Base-by-base conservation (phyloP, 1,140 invertebrate genomes). In the Portunus trituberculatus region DNA sequence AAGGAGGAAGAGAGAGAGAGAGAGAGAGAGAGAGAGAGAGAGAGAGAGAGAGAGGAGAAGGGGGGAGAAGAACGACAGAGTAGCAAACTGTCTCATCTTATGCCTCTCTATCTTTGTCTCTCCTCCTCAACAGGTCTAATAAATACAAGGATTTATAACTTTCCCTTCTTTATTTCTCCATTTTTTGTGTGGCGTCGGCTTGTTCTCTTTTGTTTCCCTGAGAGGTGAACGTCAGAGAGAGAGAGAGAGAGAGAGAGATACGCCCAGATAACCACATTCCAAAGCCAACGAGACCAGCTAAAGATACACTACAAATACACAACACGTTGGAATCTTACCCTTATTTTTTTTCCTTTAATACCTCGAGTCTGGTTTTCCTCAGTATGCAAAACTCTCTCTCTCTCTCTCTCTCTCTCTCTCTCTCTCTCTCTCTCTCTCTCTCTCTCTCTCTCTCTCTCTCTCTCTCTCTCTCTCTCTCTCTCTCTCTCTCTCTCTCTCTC, bases 381-480 rank as follows among this genome's bases (percentile, higher is more conserved):
- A 59, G 12, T 59, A 59, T 59, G 52, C 52, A 4, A 59, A 59
- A 14, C 52, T 59, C 52, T 59, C 16, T 20, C 16, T 20, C 16
- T 20, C 16, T 20, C 16, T 20, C 25, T n/a, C 25, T n/a, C 67
- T 76, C 67, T 76, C 67, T 76, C 67, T 76, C 67, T 76, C 25
- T n/a, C 25, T n/a, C 67, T 76, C 67, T 76, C 67, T 76, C 67
- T 76, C 67, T 76, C 67, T 76, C 67, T 76, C 67, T 76, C 67
- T 76, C 67, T 76, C 67, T 76, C 52, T 76, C 67, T 76, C 67
- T 76, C 67, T 76, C 67, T 76, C 59, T 76, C 59, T 76, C 59
- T 76, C 59, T 76, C 59, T 76, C 59, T 76, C 48, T 52, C 48
- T 76, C 67, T 76, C 67, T 76, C 67, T 76, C 67, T 76, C 67